These are phyloP conservation scores for Sorex maritimensis DNA, from an alignment of 2,797 vertebrate species.

Conservation along the genomic window DNA sequence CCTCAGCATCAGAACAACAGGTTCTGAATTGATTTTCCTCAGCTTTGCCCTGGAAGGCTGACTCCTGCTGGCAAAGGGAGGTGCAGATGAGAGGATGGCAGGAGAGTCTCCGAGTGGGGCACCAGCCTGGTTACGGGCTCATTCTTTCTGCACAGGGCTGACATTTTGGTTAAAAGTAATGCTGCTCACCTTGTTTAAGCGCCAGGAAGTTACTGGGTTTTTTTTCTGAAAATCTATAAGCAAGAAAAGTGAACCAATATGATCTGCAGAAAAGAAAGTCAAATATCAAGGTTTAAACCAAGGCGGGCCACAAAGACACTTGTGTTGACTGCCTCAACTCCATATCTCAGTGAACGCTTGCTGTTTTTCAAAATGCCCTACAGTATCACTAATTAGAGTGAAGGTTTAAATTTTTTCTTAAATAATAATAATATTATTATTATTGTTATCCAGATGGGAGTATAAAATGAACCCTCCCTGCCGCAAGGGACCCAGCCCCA, in stretches of 20 bases:
- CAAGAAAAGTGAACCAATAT: neutral
- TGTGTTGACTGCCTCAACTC: neutral
- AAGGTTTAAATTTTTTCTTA: neutral
- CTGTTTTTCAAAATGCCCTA: neutral
- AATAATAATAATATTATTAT: too few relatives aligned
- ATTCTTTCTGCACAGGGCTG: neutral
- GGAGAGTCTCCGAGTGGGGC: neutral
- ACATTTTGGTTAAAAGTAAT: neutral
- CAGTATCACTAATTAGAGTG: neutral
- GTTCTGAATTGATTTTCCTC: neutral
- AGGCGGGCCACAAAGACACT: neutral
- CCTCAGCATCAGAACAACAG: neutral
- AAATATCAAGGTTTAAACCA: neutral
- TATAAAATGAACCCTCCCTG: too few relatives aligned
- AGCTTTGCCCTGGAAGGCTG: neutral
- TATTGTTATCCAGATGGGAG: too few relatives aligned
- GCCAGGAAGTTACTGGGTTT: neutral
- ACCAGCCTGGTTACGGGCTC: rapidly evolving
- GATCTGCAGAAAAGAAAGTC: neutral
- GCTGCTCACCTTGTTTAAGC: neutral
- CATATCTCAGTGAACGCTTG: too few relatives aligned
- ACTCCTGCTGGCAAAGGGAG: neutral
- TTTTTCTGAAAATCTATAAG: slow-evolving; percentile 14
- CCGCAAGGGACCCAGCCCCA: too few relatives aligned
- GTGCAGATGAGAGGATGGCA: too few relatives aligned